Evolutionary conservation across 2,113 vertebrate genomes (phyloP).

Genomic region (Phyllostomus discolor): DNA sequence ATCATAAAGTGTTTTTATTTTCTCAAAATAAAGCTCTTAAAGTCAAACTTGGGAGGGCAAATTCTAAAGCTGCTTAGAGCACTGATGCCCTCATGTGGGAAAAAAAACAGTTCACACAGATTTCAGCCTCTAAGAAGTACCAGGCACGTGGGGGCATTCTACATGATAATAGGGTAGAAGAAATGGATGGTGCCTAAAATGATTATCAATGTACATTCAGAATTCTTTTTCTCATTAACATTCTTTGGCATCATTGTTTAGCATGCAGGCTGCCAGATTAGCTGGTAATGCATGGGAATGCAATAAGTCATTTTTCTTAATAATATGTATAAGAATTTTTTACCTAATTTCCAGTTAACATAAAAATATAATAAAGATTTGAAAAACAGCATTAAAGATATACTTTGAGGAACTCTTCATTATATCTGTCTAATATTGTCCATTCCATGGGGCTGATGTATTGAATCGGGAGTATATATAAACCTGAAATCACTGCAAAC

Average conservation of each 20-base stretch:
- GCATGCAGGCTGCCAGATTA: not conserved
- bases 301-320: not conserved
- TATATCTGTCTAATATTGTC: not conserved
- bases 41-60: constrained; percentile 31
- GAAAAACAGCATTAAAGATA: not conserved
- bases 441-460: not conserved
- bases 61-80: constrained; percentile 51
- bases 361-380: not conserved
- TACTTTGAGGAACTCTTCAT: not conserved
- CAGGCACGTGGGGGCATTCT: not conserved
- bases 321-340: not conserved
- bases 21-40: constrained; percentile 42
- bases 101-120: constrained; percentile 65
- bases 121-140: not conserved
- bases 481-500: not conserved
- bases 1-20: not conserved
- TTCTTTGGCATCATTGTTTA: not conserved
- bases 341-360: constrained; percentile 1
- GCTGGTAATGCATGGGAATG: not conserved
- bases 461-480: not conserved
- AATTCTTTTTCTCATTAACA: not conserved
- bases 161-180: not conserved
- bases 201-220: not conserved
- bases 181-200: not conserved
- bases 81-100: constrained; percentile 83